Conservation (phyloP, 2,888 invertebrate species). For the Saturnia pavonia region DNA sequence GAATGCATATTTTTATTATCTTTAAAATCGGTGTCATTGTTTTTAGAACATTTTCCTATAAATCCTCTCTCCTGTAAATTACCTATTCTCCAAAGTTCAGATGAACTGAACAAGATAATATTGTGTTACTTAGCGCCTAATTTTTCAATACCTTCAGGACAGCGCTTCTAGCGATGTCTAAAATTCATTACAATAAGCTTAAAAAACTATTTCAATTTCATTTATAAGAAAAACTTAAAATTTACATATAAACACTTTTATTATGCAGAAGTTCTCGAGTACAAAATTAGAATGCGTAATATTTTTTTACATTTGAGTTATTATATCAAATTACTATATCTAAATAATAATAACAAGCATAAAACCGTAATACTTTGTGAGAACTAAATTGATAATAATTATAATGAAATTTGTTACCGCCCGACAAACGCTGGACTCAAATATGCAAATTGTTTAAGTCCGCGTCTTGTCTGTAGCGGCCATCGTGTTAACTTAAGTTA, state of each 20-base stretch:
- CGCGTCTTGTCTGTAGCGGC: slow-evolving; percentile 19
- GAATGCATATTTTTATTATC: too few species aligned
- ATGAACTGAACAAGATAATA: too few species aligned
- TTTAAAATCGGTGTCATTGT: too few species aligned
- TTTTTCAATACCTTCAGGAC: too few species aligned
- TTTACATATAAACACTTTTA: not conserved
- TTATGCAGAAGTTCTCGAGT: not conserved
- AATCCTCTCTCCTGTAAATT: too few species aligned
- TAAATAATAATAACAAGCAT: not conserved
- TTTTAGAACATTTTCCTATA: too few species aligned
- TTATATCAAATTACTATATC: not conserved
- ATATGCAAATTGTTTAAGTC: slow-evolving; percentile 44
- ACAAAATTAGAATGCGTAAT: not conserved
- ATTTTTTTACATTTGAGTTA: not conserved
- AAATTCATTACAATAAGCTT: too few species aligned
- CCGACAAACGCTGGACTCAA: slow-evolving; percentile 26
- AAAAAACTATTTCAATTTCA: too few species aligned
- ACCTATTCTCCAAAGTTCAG: too few species aligned
- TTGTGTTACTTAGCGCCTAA: too few species aligned
- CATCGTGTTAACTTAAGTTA: slow-evolving; percentile 7
- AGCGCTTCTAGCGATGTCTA: too few species aligned
- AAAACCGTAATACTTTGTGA: not conserved
- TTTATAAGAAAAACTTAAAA: too few species aligned
- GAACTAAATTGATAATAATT: slow-evolving; percentile 38
- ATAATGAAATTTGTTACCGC: slow-evolving; percentile 45